These are phyloP conservation scores for Oreochromis grahami DNA, from an alignment of 2,797 vertebrate species.

Conservation along the genomic window DNA sequence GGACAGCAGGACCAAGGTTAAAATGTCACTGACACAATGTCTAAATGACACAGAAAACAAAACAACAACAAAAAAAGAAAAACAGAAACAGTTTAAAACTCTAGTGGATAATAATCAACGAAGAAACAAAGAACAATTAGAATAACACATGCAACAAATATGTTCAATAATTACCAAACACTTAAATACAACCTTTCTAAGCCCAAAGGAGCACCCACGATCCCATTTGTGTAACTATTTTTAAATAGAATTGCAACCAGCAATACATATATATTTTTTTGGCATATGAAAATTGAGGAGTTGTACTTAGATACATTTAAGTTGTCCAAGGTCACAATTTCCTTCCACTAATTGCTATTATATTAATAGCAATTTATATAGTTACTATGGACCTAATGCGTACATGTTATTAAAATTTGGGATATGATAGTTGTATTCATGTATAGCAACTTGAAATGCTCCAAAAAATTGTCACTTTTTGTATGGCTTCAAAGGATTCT, in stretches of 20 bases:
- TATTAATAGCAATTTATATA: neutral
- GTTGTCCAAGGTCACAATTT: rapidly evolving
- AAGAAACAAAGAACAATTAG: neutral
- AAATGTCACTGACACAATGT: rapidly evolving
- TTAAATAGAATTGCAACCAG: neutral
- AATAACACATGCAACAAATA: neutral
- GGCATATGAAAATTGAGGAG: neutral
- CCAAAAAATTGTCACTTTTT: neutral
- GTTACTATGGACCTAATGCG: neutral
- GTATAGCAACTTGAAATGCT: neutral
- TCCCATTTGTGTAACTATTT: neutral
- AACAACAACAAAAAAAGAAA: neutral
- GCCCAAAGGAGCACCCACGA: neutral
- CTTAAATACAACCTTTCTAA: neutral
- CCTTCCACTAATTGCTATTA: neutral
- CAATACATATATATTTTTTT: rapidly evolving
- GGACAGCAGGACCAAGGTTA: neutral
- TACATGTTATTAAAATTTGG: neutral
- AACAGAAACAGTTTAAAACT: neutral
- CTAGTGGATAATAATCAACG: neutral
- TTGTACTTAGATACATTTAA: neutral
- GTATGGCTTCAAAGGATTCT: neutral
- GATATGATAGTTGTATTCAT: neutral
- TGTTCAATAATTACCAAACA: neutral
- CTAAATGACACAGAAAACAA: neutral